Evolutionary conservation across 2,113 vertebrate genomes (phyloP), one percentile per base, ranked within the genome.

Genomic region (Scomber japonicus): DNA sequence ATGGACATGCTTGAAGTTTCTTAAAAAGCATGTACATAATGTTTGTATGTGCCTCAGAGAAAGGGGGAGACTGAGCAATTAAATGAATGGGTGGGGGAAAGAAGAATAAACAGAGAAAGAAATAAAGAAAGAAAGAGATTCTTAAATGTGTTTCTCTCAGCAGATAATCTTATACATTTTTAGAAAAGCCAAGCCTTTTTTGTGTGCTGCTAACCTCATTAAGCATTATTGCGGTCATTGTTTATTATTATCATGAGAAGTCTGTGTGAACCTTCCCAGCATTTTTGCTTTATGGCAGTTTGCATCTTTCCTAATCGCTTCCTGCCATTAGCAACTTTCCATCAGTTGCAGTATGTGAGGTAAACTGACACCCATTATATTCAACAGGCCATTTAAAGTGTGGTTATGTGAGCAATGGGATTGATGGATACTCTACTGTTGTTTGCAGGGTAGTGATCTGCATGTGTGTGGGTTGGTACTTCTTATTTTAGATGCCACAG

Each of bases 221-320:
- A 89, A 83, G 81, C 61, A 83, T 81, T 55, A 78, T 30, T 82
- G 67, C 5, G 3, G 67, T 73, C 61, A 89, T 49, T 78, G 88
- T 79, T 73, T 63, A 78, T 80, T 55, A 65, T 73, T 83, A 75
- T 80, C 90, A 85, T 72, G 83, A 84, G 84, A 85, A n/a, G 10
- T 71, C 56, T 76, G 76, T 68, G 12, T 61, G 73, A 77, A 76
- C 61, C 76, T 78, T 78, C 49, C 30, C 70, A 68, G 71, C 70
- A 48, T 80, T 35, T 56, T 46, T 0, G n/a, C 55, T 77, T 89
- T 62, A 88, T 80, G 64, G 59, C 45, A 24, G 80, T 35, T 44
- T 84, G 66, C 45, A 60, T 84, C 83, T 91, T 85, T 66, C 27
- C 59, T 75, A 82, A 91, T 90, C 82, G 80, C 84, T 57, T 80